These are phyloP conservation scores for Anolis apletophallus DNA, from an alignment of 2,797 vertebrate species.

Conservation along the genomic window DNA sequence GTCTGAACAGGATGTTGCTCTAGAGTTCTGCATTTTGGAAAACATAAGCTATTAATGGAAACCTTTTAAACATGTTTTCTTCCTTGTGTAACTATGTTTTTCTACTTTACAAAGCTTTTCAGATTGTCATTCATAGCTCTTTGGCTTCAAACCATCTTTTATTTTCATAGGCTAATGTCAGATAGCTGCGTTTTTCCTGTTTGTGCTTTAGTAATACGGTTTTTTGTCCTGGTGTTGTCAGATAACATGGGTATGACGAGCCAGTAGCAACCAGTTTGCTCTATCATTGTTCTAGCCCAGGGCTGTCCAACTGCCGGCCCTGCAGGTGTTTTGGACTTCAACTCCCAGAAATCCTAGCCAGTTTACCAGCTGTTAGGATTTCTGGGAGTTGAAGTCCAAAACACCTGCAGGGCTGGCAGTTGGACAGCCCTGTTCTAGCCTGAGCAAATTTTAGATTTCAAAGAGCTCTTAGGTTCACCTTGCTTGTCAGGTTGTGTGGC, in stretches of 20 bases:
- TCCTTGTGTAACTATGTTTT: not conserved
- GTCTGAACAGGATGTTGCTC: slow-evolving; percentile 17
- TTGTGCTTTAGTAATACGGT: not conserved
- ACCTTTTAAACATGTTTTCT: not conserved
- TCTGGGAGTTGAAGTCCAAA: too few species aligned
- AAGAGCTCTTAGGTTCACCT: not conserved
- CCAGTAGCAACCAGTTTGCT: not conserved
- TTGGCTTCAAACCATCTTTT: not conserved
- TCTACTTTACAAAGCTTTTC: not conserved
- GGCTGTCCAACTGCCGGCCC: too few species aligned
- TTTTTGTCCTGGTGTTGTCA: not conserved
- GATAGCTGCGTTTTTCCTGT: not conserved
- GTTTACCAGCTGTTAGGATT: too few species aligned
- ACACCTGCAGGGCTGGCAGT: too few species aligned
- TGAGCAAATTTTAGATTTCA: not conserved
- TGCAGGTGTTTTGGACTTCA: too few species aligned
- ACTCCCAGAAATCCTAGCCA: too few species aligned
- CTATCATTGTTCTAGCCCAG: not conserved
- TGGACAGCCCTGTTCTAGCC: too few species aligned
- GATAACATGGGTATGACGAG: not conserved
- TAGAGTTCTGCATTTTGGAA: slow-evolving; percentile 6
- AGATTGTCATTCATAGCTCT: not conserved
- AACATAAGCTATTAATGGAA: slow-evolving; percentile 17
- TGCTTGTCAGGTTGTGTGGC: not conserved
- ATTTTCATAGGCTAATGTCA: not conserved